phyloP scores from a whole-genome alignment of 2,888 invertebrate genomes.

The Neoscelio sp. region DNA sequence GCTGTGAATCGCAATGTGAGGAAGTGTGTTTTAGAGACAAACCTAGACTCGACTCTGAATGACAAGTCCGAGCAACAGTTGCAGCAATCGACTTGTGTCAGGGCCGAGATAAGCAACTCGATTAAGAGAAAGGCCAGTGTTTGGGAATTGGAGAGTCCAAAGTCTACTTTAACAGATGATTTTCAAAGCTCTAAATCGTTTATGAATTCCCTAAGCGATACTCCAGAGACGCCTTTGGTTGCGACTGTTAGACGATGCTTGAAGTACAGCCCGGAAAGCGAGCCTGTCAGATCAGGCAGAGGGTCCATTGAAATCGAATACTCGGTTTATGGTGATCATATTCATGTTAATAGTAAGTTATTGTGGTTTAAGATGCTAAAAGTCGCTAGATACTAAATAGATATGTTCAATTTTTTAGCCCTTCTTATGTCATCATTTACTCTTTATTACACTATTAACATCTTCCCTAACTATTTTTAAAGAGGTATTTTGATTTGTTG shows the following conservation, averaged over 20 bases:
- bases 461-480: too few relatives aligned
- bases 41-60: constrained; percentile 77
- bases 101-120: constrained; percentile 42
- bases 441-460: too few relatives aligned
- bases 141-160: constrained; percentile 80
- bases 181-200: constrained; percentile 80
- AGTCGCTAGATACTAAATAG: too few relatives aligned
- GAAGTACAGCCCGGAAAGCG: constrained; percentile 80
- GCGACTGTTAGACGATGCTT: constrained; percentile 81
- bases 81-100: constrained; percentile 35
- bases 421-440: too few relatives aligned
- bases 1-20: constrained; percentile 80
- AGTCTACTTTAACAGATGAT: constrained; percentile 78
- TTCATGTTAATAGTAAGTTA: constrained; percentile 88
- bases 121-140: constrained; percentile 69
- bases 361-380: too few relatives aligned
- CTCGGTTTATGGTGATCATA: constrained; percentile 84
- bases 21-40: constrained; percentile 78
- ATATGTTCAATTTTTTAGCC: too few relatives aligned
- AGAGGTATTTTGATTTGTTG: too few relatives aligned
- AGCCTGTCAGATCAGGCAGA: constrained; percentile 71
- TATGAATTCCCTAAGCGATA: constrained; percentile 75
- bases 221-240: constrained; percentile 80
- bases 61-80: constrained; percentile 50
- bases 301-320: constrained; percentile 88